Evolutionary conservation across 2,113 vertebrate species (phyloP).

Genomic region (Phrynosoma blainvillii): DNA sequence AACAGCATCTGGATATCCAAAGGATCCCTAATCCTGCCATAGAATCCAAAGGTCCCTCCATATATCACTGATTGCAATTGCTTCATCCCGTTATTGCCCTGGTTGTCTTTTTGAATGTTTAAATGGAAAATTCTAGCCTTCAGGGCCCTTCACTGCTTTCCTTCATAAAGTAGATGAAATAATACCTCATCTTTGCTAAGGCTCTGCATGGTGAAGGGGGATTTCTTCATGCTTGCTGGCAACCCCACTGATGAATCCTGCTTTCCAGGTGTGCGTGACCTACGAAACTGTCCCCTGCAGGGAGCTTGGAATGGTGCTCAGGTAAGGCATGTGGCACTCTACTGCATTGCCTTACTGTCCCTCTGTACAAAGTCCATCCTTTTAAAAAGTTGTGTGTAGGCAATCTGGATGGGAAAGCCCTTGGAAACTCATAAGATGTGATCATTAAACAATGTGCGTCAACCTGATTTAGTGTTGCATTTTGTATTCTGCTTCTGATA

Average conservation of each 20-base stretch:
- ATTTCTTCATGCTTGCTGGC: neutral
- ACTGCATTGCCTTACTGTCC: neutral
- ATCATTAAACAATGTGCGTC: neutral
- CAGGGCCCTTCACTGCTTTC: neutral
- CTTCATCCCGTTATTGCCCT: neutral
- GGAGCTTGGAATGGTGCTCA: slow-evolving; percentile 77
- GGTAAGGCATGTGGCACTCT: slow-evolving; percentile 67
- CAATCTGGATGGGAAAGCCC: neutral
- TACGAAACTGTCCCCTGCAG: slow-evolving; percentile 82
- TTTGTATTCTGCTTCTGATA: neutral
- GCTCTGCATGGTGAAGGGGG: neutral
- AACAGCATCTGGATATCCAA: too few relatives aligned
- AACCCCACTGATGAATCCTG: neutral
- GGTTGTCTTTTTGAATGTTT: neutral
- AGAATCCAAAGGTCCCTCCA: neutral
- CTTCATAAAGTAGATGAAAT: neutral
- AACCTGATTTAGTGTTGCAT: neutral
- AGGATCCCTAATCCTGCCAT: neutral
- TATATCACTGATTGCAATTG: neutral
- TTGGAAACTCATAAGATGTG: neutral
- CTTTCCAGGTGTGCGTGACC: slow-evolving; percentile 77
- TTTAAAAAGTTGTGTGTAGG: neutral
- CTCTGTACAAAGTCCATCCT: neutral
- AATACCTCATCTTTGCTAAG: neutral
- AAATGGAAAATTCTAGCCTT: neutral